Conservation (phyloP, 2,797 vertebrate genomes). For the Pangasius krempfi region DNA sequence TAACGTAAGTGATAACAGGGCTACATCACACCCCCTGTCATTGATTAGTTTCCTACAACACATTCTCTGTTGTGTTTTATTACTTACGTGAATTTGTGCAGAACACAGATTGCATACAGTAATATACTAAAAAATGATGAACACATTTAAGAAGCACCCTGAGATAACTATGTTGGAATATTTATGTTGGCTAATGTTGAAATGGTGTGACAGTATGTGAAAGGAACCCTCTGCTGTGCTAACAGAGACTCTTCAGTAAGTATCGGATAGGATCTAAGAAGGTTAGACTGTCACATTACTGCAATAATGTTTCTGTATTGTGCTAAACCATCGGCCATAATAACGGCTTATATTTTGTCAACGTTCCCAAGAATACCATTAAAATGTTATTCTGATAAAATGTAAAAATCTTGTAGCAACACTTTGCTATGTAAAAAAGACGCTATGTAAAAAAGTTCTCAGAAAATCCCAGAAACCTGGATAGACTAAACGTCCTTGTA, state of each 20-base stretch:
- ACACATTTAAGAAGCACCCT: too few relatives aligned
- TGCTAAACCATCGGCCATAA: not conserved
- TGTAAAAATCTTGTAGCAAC: too few relatives aligned
- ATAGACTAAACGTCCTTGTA: not conserved
- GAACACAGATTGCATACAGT: not conserved
- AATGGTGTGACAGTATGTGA: too few relatives aligned
- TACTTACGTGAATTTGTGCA: not conserved
- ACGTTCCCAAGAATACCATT: not conserved
- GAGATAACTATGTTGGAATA: too few relatives aligned
- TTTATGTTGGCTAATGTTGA: too few relatives aligned
- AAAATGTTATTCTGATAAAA: not conserved
- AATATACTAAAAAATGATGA: too few relatives aligned
- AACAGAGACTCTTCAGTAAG: not conserved
- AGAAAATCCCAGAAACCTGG: not conserved
- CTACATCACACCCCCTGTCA: too few relatives aligned
- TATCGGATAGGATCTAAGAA: not conserved
- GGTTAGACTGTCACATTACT: not conserved
- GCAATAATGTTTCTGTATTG: not conserved
- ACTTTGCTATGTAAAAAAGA: too few relatives aligned
- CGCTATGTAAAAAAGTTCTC: not conserved
- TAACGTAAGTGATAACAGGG: too few relatives aligned
- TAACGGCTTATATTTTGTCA: not conserved
- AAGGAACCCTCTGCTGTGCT: too few relatives aligned
- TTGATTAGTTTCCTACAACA: too few relatives aligned
- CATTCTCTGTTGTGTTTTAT: not conserved